Percentiles rank a stretch among this genome's conserved stretches.
These are phyloP conservation scores for Aquatica leii DNA, from an alignment of 2,888 invertebrate genomes.

Conservation along the genomic window DNA sequence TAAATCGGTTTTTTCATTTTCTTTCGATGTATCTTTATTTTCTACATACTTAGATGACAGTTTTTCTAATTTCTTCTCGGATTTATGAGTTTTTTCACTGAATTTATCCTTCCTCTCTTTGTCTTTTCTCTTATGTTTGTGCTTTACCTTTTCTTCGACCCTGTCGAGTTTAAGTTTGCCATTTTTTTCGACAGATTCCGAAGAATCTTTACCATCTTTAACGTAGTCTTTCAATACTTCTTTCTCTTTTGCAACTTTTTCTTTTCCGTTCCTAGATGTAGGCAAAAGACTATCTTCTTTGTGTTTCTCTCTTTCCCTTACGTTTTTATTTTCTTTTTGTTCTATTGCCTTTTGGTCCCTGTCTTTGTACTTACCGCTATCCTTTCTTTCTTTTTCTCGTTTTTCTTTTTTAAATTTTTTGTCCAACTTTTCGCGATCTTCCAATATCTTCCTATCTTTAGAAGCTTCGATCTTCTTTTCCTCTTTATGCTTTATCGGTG, in stretches of 20 bases:
- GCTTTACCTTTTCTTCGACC: constrained; percentile 59
- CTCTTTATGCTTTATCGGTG: constrained; percentile 43
- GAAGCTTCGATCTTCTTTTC: constrained; percentile 52
- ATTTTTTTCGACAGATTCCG: constrained; percentile 53
- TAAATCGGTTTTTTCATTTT: constrained; percentile 49
- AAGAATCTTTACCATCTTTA: constrained; percentile 52
- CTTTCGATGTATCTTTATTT: constrained; percentile 44
- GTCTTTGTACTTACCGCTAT: constrained; percentile 52
- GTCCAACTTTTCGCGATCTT: constrained; percentile 56
- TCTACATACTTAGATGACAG: constrained; percentile 42
- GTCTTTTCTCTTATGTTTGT: constrained; percentile 66
- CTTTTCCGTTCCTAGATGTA: constrained; percentile 65
- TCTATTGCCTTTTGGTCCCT: constrained; percentile 50
- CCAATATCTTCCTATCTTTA: constrained; percentile 49
- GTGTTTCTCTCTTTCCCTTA: constrained; percentile 48
- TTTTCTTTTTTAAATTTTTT: constrained; percentile 68
- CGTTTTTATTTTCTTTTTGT: constrained; percentile 43
- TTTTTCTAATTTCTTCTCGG: constrained; percentile 46
- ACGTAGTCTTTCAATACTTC: constrained; percentile 55
- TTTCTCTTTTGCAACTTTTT: constrained; percentile 62
- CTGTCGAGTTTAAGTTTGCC: constrained; percentile 52
- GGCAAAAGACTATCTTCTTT: constrained; percentile 63
- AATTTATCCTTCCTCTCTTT: constrained; percentile 57
- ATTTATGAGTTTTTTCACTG: constrained; percentile 49
- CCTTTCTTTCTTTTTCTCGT: constrained; percentile 68